Evolutionary conservation across 2,113 vertebrate genomes (phyloP).

Genomic region (Oryzias celebensis): DNA sequence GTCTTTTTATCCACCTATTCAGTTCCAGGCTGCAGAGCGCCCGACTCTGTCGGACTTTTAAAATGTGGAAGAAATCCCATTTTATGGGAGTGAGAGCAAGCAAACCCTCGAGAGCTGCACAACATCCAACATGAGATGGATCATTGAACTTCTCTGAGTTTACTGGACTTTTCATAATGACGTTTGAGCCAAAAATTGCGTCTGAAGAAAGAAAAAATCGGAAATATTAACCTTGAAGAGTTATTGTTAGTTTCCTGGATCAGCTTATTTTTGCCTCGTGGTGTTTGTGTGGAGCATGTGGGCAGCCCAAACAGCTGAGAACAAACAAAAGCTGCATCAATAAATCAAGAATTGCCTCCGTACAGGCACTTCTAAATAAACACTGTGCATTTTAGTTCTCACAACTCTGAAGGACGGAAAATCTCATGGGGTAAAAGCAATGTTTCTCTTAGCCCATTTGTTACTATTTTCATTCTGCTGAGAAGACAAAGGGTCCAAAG

Average conservation of each 20-base stretch:
- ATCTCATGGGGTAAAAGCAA: slow-evolving; percentile 29
- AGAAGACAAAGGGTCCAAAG: slow-evolving; percentile 19
- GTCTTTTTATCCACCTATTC: slow-evolving; percentile 52
- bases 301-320: slow-evolving; percentile 32
- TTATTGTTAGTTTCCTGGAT: slow-evolving; percentile 19
- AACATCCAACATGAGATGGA: slow-evolving; percentile 1
- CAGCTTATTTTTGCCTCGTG: slow-evolving; percentile 19
- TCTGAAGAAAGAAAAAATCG: neutral
- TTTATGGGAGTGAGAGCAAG: neutral
- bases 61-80: slow-evolving; percentile 10
- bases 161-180: no score
- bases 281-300: slow-evolving; percentile 26
- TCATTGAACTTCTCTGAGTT: slow-evolving; percentile 2
- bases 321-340: slow-evolving; percentile 61
- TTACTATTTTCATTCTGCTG: slow-evolving; percentile 46
- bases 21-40: slow-evolving; percentile 25
- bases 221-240: slow-evolving; percentile 1
- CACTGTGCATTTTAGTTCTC: slow-evolving; percentile 8
- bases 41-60: slow-evolving; percentile 14
- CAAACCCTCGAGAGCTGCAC: slow-evolving; percentile 2
- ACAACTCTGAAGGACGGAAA: slow-evolving; percentile 24
- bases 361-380: slow-evolving; percentile 43
- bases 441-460: slow-evolving; percentile 39
- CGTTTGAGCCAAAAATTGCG: slow-evolving; percentile 5
- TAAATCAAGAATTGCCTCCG: slow-evolving; percentile 47